Conservation (phyloP, 2,797 vertebrate species). For the Pteropus rufus region DNA sequence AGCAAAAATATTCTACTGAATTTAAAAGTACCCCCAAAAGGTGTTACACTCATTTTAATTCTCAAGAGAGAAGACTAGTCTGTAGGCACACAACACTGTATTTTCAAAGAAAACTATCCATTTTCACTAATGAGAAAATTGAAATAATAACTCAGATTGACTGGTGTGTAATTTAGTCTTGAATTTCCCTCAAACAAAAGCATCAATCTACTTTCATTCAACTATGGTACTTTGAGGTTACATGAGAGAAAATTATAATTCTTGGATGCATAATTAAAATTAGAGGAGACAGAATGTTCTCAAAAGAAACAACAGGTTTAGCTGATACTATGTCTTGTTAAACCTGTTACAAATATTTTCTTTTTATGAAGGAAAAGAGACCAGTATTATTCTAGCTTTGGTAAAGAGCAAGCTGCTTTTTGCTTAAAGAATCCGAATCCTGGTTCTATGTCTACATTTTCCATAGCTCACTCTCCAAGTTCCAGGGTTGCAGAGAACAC, state of each 20-base stretch:
- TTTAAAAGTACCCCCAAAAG: background rate
- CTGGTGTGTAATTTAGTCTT: constrained; percentile 44
- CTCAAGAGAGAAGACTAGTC: constrained; percentile 36
- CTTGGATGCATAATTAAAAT: constrained; percentile 42
- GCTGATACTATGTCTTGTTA: constrained; percentile 28
- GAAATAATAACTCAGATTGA: background rate
- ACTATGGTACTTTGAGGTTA: constrained; percentile 5
- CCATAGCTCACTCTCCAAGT: background rate
- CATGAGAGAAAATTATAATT: constrained; percentile 38
- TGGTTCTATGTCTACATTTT: background rate
- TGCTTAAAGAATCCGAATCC: background rate
- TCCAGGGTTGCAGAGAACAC: background rate
- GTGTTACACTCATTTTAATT: constrained; percentile 25
- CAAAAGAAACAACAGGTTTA: constrained; percentile 40
- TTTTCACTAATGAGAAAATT: constrained; percentile 59
- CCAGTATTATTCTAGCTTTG: background rate
- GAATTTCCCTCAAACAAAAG: constrained; percentile 57
- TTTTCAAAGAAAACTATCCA: constrained; percentile 28
- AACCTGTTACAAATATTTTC: constrained; percentile 19
- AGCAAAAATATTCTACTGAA: constrained; percentile 4
- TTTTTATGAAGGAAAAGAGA: background rate
- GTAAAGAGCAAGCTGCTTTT: constrained; percentile 26
- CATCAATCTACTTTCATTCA: constrained; percentile 57
- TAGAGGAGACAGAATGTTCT: background rate
- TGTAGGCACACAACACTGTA: background rate